Conservation (phyloP, 2,888 invertebrate species). For the Drosophila pseudotalamancana region DNA sequence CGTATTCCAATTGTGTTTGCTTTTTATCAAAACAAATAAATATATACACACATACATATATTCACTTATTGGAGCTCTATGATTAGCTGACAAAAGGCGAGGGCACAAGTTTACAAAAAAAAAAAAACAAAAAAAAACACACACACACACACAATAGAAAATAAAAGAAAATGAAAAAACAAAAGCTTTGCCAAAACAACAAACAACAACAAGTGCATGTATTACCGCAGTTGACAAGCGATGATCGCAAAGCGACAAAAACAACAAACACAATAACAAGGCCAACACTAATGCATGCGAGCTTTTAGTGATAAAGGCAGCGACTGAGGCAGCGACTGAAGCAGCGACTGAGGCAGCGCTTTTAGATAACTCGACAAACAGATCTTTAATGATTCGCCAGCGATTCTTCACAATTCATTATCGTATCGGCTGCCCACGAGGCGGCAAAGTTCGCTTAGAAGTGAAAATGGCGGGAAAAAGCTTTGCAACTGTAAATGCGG, state of each 20-base stretch:
- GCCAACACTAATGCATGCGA: slow-evolving; percentile 9
- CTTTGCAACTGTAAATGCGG: slow-evolving; percentile 49
- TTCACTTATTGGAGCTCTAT: slow-evolving; percentile 16
- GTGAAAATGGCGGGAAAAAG: slow-evolving; percentile 64
- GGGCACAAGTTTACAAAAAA: slow-evolving; percentile 11
- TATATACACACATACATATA: slow-evolving; percentile 25
- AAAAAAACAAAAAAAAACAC: no score
- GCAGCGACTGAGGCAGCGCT: neutral
- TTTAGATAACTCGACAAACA: slow-evolving; percentile 3
- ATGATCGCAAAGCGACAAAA: slow-evolving; percentile 37
- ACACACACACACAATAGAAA: no score
- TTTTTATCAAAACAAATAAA: slow-evolving; percentile 11
- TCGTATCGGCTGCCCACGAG: neutral
- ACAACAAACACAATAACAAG: slow-evolving; percentile 31
- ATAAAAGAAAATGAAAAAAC: neutral
- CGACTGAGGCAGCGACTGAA: no score
- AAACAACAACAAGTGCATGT: slow-evolving; percentile 17
- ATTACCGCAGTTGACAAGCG: slow-evolving; percentile 35
- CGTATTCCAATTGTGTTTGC: neutral
- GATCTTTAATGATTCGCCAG: slow-evolving; percentile 26
- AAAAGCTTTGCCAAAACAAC: slow-evolving; percentile 33
- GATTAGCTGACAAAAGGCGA: slow-evolving; percentile 38
- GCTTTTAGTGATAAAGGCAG: no score
- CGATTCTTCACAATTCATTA: slow-evolving; percentile 18
- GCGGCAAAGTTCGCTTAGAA: slow-evolving; percentile 9